Base-by-base conservation (phyloP, 2,113 vertebrate species). In the Rhodinocichla rosea region DNA sequence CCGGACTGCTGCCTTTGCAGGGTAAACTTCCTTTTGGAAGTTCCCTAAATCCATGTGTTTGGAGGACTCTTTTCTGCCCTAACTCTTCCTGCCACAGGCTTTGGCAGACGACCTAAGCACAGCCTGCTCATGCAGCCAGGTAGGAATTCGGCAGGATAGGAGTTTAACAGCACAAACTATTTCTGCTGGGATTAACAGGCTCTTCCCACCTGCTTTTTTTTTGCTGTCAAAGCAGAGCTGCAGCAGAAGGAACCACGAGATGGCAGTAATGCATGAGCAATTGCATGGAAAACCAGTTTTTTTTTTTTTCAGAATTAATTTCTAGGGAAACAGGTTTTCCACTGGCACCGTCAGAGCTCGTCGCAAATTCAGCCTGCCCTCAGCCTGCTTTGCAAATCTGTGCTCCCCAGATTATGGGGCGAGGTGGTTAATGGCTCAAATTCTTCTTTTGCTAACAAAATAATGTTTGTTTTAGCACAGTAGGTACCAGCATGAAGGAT, bases 181-280 rank as follows among this genome's bases (percentile, higher is more conserved):
- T 56, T 79, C 62, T 87, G 18, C 18, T 27, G 5, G 40, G 35
- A 35, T 74, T 27, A 82, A 20, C 39, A 71, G 7, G 2, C 23
- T 78, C 12, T 37, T 69, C 32, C 20, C 62, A 8, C 9, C 30
- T 32, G 27, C 3, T 47, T 83, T 50, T 26, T 83, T 86, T 83
- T 87, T 65, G 30, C 74, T 18, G 26, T 15, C 39, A 52, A 22
- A 20, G 53, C 28, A 53, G 47, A 53, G 62, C 17, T 18, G 27
- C 10, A 22, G n/a, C 44, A 68, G 40, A 16, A 24, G 50, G 37
- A 4, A 64, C 94, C 98, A 91, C 68, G 93, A 97, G 98, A 95
- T 98, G 98, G 96, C 97, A 98, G 80, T 97, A 47, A 78, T 24
- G 77, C 87, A 70, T 15, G 97, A 95, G 73, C 77, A 75, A 83